phyloP scores from a whole-genome alignment of 2,888 invertebrate genomes.

The Melanchra persicariae region DNA sequence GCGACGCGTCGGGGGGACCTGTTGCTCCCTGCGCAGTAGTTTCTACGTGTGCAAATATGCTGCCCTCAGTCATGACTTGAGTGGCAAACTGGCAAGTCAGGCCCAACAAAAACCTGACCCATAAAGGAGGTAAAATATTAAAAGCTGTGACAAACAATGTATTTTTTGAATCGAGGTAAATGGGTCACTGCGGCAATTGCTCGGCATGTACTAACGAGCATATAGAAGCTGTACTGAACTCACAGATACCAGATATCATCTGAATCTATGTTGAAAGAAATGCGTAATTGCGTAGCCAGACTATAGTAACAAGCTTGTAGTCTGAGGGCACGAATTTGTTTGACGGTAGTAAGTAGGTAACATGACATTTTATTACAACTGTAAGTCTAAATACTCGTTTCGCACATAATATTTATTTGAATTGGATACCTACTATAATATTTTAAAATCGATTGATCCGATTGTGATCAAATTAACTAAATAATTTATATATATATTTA shows the following conservation, averaged over 20 bases:
- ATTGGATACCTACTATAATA: too few relatives aligned
- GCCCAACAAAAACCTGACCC: constrained; percentile 12
- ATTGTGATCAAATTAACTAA: neutral
- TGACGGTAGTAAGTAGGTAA: too few relatives aligned
- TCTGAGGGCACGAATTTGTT: too few relatives aligned
- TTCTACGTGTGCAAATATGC: constrained; percentile 15
- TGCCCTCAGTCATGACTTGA: constrained; percentile 10
- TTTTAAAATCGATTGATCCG: neutral
- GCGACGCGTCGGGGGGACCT: constrained; percentile 48
- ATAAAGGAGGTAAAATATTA: constrained; percentile 28
- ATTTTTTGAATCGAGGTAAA: constrained; percentile 31
- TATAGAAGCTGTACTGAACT: neutral
- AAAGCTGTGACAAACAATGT: constrained; percentile 2
- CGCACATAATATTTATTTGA: too few relatives aligned
- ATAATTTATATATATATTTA: too few relatives aligned
- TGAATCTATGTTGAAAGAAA: neutral
- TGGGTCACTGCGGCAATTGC: constrained; percentile 48
- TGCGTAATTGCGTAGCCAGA: neutral
- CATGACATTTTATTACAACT: too few relatives aligned
- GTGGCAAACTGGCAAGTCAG: neutral
- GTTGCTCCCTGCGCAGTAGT: constrained; percentile 40
- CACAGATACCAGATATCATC: too few relatives aligned
- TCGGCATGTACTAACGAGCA: constrained; percentile 8
- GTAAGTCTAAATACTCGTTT: too few relatives aligned
- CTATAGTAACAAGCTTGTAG: neutral